Evolutionary conservation across 2,888 invertebrate genomes (phyloP), one percentile per base, ranked within the genome.

Genomic region (Anaspis maculata): DNA sequence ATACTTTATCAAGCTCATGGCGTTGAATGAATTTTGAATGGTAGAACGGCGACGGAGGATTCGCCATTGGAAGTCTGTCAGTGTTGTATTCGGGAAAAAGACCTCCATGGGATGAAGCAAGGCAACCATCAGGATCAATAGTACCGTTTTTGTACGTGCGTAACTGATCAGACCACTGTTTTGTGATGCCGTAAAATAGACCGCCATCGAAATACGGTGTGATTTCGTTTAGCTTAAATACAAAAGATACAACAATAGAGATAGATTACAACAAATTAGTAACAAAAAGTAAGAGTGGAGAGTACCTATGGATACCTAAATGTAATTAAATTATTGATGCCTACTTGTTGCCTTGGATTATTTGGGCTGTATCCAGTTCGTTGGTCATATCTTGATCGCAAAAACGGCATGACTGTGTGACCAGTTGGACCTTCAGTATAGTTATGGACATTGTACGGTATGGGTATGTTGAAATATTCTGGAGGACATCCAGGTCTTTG

Each of bases 161-260:
- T 21, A 76, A 57, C 15, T 68, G 63, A 54, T 76, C 73, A 2
- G 73, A 63, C 74, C 76, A 75, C 23, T 71, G 69, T 49, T 73
- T 73, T 5, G 70, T 66, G 1, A 69, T 69, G 1, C 75, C 76
- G 52, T 77, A 77, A 36, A 74, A 66, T n/a, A 74, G 59, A 7
- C 73, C 73, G 2, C 76, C 76, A 51, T 77, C 76, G 25, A 76
- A 56, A 56, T 66, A 77, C 1, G 76, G 72, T 3, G 76, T 76
- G 32, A 76, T 73, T 57, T 73, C 73, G 51, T 76, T 77, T 27
- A 74, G 48, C 73, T 76, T 34, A 22, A 54, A 46, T n/a, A n/a
- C n/a, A n/a, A n/a, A n/a, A n/a, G n/a, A n/a, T n/a, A n/a, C n/a
- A n/a, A n/a, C n/a, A n/a, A n/a, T n/a, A n/a, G n/a, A 31, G 16